A percentile compares a stretch with the other conserved stretches of the same genome.
phyloP scores from a whole-genome alignment of 2,888 invertebrate genomes.

The Drosophila prolongata region DNA sequence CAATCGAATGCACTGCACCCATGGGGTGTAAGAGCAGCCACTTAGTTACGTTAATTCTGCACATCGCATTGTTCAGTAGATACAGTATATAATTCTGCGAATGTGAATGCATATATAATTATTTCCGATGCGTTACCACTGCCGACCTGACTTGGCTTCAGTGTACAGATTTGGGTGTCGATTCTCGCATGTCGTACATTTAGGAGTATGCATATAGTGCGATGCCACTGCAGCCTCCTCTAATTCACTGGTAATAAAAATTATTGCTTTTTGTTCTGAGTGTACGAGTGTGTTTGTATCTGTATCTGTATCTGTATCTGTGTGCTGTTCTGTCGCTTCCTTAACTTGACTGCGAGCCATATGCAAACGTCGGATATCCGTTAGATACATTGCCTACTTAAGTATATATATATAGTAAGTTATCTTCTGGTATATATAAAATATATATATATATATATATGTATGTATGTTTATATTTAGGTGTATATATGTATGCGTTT shows the following conservation, averaged over 20 bases:
- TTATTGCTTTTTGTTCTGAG: constrained; percentile 70
- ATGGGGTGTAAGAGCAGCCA: constrained; percentile 76
- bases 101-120: constrained; percentile 31
- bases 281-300: constrained; percentile 28
- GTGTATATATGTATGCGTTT: constrained; percentile 63
- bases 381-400: constrained; percentile 64
- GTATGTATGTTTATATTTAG: constrained; percentile 52
- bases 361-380: constrained; percentile 70
- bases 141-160: constrained; percentile 1
- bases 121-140: constrained; percentile 39
- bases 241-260: constrained; percentile 70
- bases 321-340: constrained; percentile 45
- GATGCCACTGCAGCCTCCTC: constrained; percentile 70
- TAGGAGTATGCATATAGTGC: constrained; percentile 52
- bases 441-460: constrained; percentile 64
- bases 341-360: constrained; percentile 72
- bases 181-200: constrained; percentile 14
- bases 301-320: constrained; percentile 29
- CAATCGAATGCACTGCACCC: constrained; percentile 63
- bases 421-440: constrained; percentile 66
- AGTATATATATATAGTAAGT: constrained; percentile 47
- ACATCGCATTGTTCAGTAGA: constrained; percentile 25
- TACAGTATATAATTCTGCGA: constrained; percentile 27
- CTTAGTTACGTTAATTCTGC: constrained; percentile 43
- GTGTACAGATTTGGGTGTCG: constrained; percentile 3